phyloP scores from a whole-genome alignment of 2,797 vertebrate genomes.

The Setipinna tenuifilis region DNA sequence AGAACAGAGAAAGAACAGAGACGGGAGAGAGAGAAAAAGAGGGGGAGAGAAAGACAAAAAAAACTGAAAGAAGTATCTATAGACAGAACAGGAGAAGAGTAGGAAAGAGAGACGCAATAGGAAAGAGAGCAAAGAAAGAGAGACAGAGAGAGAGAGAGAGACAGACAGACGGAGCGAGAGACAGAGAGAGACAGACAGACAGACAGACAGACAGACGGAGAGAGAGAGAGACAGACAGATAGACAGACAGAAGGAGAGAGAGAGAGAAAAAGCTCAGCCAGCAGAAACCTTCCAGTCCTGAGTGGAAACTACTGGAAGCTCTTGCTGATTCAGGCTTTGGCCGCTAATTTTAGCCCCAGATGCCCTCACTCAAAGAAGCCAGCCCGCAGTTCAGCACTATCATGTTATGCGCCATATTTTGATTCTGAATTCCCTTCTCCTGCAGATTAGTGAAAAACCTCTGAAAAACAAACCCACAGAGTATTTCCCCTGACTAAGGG shows the following conservation, averaged over 20 bases:
- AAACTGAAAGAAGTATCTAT: too few relatives aligned
- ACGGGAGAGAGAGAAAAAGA: not conserved
- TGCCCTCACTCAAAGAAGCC: slow-evolving; percentile 21
- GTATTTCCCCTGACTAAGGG: slow-evolving; percentile 41
- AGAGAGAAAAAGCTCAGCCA: slow-evolving; percentile 52
- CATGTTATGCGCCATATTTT: slow-evolving; percentile 51
- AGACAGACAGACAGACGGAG: not conserved
- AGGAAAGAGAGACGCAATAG: not conserved
- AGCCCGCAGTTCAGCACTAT: slow-evolving; percentile 30
- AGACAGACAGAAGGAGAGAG: not conserved
- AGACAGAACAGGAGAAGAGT: too few relatives aligned
- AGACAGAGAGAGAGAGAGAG: not conserved
- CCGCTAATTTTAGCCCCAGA: slow-evolving; percentile 55
- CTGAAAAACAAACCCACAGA: not conserved
- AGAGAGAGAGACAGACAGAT: not conserved
- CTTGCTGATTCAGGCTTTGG: slow-evolving; percentile 56
- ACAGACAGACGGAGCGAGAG: not conserved
- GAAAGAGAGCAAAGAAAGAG: not conserved
- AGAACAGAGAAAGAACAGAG: not conserved
- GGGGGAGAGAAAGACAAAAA: not conserved
- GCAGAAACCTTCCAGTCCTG: slow-evolving; percentile 50
- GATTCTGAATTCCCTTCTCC: slow-evolving; percentile 42
- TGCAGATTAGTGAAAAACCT: slow-evolving; percentile 42
- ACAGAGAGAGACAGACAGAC: not conserved
- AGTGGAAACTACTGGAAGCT: slow-evolving; percentile 52